Conservation (phyloP, 2,888 invertebrate genomes). For the Gerris lacustris region DNA sequence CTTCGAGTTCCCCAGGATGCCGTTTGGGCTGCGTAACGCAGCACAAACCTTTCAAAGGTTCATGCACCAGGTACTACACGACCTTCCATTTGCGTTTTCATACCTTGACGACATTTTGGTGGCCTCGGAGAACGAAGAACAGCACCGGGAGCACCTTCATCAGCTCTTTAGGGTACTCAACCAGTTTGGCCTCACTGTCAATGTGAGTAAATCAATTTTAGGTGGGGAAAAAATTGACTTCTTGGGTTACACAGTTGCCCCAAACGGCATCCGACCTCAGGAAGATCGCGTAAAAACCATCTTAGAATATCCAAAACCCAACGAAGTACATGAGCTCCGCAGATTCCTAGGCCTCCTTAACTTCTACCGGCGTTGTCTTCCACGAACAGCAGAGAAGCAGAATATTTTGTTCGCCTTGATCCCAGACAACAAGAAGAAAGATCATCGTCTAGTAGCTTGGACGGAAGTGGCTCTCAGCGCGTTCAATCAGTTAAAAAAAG, state of each 20-base stretch:
- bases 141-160: background rate
- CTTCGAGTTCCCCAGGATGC: constrained; percentile 3
- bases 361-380: constrained; percentile 35
- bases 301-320: constrained; percentile 26
- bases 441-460: constrained; percentile 27
- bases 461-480: constrained; percentile 26
- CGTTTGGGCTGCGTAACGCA: background rate
- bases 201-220: background rate
- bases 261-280: background rate
- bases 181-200: background rate
- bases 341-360: constrained; percentile 35
- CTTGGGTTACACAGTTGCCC: background rate
- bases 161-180: background rate
- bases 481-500: constrained; percentile 31
- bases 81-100: background rate
- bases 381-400: constrained; percentile 32
- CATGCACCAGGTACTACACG: background rate
- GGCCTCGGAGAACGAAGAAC: constrained; percentile 17
- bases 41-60: background rate
- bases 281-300: constrained; percentile 28
- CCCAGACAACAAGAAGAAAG: constrained; percentile 23
- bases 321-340: constrained; percentile 31
- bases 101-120: background rate
- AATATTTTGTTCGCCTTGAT: constrained; percentile 13
- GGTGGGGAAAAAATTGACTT: background rate